phyloP scores from a whole-genome alignment of 2,888 invertebrate species.

The Phaonia tiefii region DNA sequence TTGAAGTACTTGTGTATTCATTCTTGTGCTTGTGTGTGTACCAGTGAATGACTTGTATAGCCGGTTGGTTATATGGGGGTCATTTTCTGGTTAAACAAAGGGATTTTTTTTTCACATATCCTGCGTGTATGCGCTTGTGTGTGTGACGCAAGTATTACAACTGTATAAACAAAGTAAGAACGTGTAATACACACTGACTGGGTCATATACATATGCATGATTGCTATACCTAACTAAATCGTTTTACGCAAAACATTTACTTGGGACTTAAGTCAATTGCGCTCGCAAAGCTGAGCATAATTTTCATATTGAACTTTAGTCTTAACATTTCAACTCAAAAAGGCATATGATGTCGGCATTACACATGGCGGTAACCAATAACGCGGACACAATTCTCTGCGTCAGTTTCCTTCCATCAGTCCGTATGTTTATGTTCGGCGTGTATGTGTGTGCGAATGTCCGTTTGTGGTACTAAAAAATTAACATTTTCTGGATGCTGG shows the following conservation, averaged over 20 bases:
- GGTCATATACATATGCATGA: too few species aligned
- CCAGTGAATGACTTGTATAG: too few species aligned
- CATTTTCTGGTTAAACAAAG: conserved; percentile 36
- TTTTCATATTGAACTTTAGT: conserved; percentile 21
- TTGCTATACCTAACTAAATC: too few species aligned
- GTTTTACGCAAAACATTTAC: too few species aligned
- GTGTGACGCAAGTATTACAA: conserved; percentile 15
- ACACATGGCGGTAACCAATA: too few species aligned
- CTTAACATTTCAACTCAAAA: not conserved
- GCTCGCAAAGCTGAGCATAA: not conserved
- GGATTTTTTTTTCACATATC: conserved; percentile 26
- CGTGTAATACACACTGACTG: not conserved
- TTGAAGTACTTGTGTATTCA: not conserved
- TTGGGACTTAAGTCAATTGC: conserved; percentile 9
- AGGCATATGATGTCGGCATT: too few species aligned
- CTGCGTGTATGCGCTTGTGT: too few species aligned
- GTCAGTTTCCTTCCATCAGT: too few species aligned
- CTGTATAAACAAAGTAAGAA: conserved; percentile 42
- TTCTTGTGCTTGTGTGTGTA: not conserved
- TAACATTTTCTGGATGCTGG: conserved; percentile 36
- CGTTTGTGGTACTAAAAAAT: conserved; percentile 30
- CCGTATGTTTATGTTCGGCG: too few species aligned
- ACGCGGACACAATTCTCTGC: too few species aligned
- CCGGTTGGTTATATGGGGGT: not conserved
- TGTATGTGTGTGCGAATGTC: too few species aligned